Evolutionary conservation across 2,888 invertebrate species (phyloP), one percentile per base, ranked within the genome.

Genomic region (Erpobdella octoculata): DNA sequence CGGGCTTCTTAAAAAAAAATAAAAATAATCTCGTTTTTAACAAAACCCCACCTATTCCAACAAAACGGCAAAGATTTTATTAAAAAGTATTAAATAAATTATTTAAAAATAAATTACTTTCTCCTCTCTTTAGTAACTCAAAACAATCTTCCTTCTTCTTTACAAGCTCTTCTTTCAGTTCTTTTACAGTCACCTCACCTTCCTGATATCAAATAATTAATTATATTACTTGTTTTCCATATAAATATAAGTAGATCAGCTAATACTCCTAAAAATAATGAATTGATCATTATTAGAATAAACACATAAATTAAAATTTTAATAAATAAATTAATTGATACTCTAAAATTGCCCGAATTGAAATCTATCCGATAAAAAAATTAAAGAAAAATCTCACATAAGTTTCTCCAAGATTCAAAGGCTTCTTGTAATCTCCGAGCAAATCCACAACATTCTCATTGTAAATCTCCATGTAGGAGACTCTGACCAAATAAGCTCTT

Each of bases 391-490:
- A n/a, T n/a, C n/a, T n/a, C n/a, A n/a, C n/a, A n/a, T 18, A 35
- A 18, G 6, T 69, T 36, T 69, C 69, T 1, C 69, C 58, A 4
- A 69, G 69, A n/a, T n/a, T 25, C 9, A 69, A 46, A n/a, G 33
- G n/a, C n/a, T 74, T 73, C 18, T 62, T 71, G 8, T 21, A 12
- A 31, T 74, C 73, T 35, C 70, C 86, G 0, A 93, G 83, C 8
- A 93, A 84, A 81, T 93, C 93, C 73, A 86, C 88, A 0, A 93
- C 85, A 75, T 87, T 89, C 86, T 98, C 98, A 86, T 98, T 98
- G 87, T 98, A 98, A 79, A 98, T 97, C 86, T 98, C 98, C 93
- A 93, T 87, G 80, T 90, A 92, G 0, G 91, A 90, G 36, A 91
- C 89, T 79, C 92, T 89, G 37, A 92, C 84, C 74, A 93, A 85